Evolutionary conservation across 1,140 invertebrate species (phyloP).

Genomic region (Diorhabda carinulata): DNA sequence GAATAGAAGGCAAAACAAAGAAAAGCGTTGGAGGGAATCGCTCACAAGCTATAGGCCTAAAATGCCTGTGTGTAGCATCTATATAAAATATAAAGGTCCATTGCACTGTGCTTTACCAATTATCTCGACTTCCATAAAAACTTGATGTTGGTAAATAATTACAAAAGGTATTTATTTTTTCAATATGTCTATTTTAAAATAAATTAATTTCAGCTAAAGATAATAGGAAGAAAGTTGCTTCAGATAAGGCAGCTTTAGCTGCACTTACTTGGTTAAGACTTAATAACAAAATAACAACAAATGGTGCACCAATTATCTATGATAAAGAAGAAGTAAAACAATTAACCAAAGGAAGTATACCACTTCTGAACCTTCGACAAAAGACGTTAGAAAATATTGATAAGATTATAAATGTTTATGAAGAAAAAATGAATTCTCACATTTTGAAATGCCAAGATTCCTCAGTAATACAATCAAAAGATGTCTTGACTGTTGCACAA

Average conservation of each 20-base stretch:
- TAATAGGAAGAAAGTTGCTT: slow-evolving; percentile 41
- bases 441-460: slow-evolving; percentile 11
- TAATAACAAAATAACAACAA: slow-evolving; percentile 36
- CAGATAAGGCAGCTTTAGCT: slow-evolving; percentile 35
- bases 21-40: no score
- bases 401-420: slow-evolving; percentile 35
- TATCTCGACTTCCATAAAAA: no score
- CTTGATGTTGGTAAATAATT: not conserved
- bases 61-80: no score
- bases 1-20: no score
- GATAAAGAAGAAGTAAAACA: slow-evolving; percentile 35
- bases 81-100: no score
- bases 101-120: no score
- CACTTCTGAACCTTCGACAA: slow-evolving; percentile 29
- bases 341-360: slow-evolving; percentile 32
- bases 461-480: not conserved
- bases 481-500: slow-evolving; percentile 17
- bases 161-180: not conserved
- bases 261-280: slow-evolving; percentile 36
- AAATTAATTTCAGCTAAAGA: slow-evolving; percentile 13
- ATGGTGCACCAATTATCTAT: slow-evolving; percentile 40
- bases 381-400: slow-evolving; percentile 28
- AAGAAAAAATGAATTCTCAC: slow-evolving; percentile 30
- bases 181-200: not conserved
- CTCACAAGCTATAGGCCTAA: no score